A percentile compares a stretch with the other conserved stretches of the same genome.
Evolutionary conservation across 2,888 invertebrate genomes (phyloP).

Genomic region (Ornithoptera priamus): DNA sequence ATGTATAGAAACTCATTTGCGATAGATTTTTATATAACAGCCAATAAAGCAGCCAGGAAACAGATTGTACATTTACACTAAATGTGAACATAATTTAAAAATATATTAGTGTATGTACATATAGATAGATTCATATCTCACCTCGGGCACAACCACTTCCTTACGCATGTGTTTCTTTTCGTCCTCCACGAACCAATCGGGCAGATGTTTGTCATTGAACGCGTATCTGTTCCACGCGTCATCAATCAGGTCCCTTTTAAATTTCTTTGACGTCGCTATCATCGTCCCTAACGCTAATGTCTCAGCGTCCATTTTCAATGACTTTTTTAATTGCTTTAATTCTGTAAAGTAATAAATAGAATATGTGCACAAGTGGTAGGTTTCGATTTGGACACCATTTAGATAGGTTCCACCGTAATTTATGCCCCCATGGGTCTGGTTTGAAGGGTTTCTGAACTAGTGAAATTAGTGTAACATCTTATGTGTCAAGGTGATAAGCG

Average conservation of each 20-base stretch:
- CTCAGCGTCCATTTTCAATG: slow-evolving; percentile 88
- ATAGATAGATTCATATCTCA: slow-evolving; percentile 42
- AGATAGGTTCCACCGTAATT: too few relatives aligned
- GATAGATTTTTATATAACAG: too few relatives aligned
- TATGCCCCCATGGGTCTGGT: too few relatives aligned
- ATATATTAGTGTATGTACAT: too few relatives aligned
- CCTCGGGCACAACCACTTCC: slow-evolving; percentile 91
- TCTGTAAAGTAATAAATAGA: slow-evolving; percentile 52
- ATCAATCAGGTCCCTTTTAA: slow-evolving; percentile 93
- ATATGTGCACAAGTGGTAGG: neutral
- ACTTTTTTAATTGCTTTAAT: slow-evolving; percentile 75
- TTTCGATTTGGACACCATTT: too few relatives aligned
- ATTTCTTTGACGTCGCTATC: slow-evolving; percentile 94
- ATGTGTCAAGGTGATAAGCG: too few relatives aligned
- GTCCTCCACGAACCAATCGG: slow-evolving; percentile 97
- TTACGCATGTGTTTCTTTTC: slow-evolving; percentile 94
- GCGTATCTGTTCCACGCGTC: slow-evolving; percentile 96
- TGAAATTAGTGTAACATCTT: too few relatives aligned
- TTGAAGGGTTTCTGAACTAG: too few relatives aligned
- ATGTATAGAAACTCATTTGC: too few relatives aligned
- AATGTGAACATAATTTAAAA: too few relatives aligned
- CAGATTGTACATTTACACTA: too few relatives aligned
- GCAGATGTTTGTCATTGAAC: slow-evolving; percentile 94
- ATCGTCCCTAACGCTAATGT: slow-evolving; percentile 96
- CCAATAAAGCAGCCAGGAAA: too few relatives aligned